Base-by-base conservation (phyloP, 2,888 invertebrate genomes). In the Dermolepida albohirtum region DNA sequence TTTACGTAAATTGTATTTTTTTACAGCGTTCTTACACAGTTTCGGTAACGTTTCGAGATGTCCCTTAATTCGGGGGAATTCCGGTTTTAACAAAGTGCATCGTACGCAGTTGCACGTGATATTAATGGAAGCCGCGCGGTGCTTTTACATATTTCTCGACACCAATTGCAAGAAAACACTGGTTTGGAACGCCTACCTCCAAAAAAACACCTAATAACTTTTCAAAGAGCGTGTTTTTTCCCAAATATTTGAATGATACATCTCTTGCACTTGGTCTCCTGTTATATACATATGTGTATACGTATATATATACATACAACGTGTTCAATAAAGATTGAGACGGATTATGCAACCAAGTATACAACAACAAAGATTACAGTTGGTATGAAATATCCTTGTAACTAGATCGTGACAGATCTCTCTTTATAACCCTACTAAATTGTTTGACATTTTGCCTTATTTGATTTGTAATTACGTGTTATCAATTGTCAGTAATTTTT, bases 41-140 rank as follows among this genome's bases (percentile, higher is more conserved):
- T 74, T 74, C 67, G 71, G 72, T 68, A 68, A 69, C 29, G 43
- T 47, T 62, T 62, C 71, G 69, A 72, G 68, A 71, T 68, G 62
- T 71, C 70, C 69, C 71, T 65, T 14, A 34, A 29, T 8, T 50
- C 14, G 27, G 51, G 40, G 16, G 29, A 41, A 44, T 54, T 54
- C 16, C 34, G 59, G 47, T 62, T 62, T 78, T 78, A 80, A 80
- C 78, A 79, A 80, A 78, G 80, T 80, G 80, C 78, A 74, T 72
- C 75, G 73, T 73, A 74, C 75, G 79, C 79, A 79, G 78, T 79
- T 79, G 80, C 77, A 79, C 75, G 73, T 74, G 76, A 65, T 74
- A 71, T 73, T 77, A n/a, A 76, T 78, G 78, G 77, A 79, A 79
- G 79, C 80, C 78, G 78, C 77, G 73, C 75, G 73, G 78, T 78